phyloP scores from a whole-genome alignment of 2,113 vertebrate genomes.

The Takifugu flavidus region DNA sequence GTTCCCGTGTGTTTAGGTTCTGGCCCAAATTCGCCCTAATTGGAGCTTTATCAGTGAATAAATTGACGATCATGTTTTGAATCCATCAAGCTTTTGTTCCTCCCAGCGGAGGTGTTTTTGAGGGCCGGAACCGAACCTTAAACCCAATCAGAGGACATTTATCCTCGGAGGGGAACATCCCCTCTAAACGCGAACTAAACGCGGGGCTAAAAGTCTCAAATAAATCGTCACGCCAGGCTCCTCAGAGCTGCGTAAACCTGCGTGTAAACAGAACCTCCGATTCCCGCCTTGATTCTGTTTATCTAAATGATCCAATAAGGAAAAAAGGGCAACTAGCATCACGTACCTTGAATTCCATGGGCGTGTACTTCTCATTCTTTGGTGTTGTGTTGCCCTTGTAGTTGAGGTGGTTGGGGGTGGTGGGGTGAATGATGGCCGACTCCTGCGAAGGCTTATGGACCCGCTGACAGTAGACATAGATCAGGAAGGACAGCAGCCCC shows the following conservation, averaged over 20 bases:
- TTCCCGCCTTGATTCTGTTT: neutral
- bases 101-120: slow-evolving; percentile 14
- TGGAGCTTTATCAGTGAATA: too few species aligned
- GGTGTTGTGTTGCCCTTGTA: slow-evolving; percentile 95
- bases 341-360: slow-evolving; percentile 97
- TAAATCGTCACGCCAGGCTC: slow-evolving; percentile 42
- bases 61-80: too few species aligned
- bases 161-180: slow-evolving; percentile 28
- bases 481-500: slow-evolving; percentile 90
- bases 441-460: slow-evolving; percentile 95
- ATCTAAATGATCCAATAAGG: neutral
- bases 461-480: slow-evolving; percentile 92
- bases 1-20: too few species aligned
- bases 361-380: slow-evolving; percentile 98
- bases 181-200: slow-evolving; percentile 47
- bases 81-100: too few species aligned
- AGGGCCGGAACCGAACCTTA: slow-evolving; percentile 27
- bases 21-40: too few species aligned
- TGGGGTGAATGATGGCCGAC: slow-evolving; percentile 92
- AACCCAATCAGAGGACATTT: slow-evolving; percentile 25
- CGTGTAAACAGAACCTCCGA: neutral
- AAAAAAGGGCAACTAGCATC: neutral
- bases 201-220: slow-evolving; percentile 38
- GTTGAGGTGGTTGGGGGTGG: slow-evolving; percentile 96
- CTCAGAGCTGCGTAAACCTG: slow-evolving; percentile 4